Evolutionary conservation across 2,888 invertebrate species (phyloP).

Genomic region (Spialia ferax): DNA sequence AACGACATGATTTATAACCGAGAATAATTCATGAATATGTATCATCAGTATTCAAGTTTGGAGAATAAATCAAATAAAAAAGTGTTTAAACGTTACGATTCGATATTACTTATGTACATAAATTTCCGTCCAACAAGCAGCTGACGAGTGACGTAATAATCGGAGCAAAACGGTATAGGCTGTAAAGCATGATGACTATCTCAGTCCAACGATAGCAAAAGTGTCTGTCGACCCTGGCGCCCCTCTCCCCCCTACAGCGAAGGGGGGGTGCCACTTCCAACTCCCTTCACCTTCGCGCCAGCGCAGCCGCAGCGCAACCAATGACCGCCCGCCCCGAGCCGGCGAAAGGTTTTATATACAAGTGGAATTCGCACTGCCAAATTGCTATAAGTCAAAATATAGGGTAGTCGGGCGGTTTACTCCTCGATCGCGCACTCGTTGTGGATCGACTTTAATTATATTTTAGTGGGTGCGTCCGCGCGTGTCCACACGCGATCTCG

Average conservation of each 20-base stretch:
- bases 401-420: conserved; percentile 86
- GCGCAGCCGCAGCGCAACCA: conserved; percentile 66
- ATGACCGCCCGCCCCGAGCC: conserved; percentile 81
- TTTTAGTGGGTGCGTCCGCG: conserved; percentile 53
- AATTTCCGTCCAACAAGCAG: conserved; percentile 25
- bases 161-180: conserved; percentile 63
- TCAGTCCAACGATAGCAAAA: conserved; percentile 80
- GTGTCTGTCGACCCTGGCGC: conserved; percentile 83
- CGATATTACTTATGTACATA: neutral
- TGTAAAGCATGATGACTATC: conserved; percentile 68
- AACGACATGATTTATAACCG: neutral
- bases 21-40: neutral
- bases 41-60: neutral
- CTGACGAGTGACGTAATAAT: conserved; percentile 63
- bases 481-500: conserved; percentile 58
- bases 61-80: conserved; percentile 10
- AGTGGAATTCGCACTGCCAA: conserved; percentile 87
- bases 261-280: conserved; percentile 81
- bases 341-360: conserved; percentile 89
- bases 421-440: conserved; percentile 66
- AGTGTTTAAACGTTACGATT: neutral
- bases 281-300: conserved; percentile 65
- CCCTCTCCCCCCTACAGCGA: conserved; percentile 60
- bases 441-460: conserved; percentile 49
- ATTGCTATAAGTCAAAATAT: conserved; percentile 88